Base-by-base conservation (phyloP, 1,140 invertebrate species). In the Trinorchestia longiramus region DNA sequence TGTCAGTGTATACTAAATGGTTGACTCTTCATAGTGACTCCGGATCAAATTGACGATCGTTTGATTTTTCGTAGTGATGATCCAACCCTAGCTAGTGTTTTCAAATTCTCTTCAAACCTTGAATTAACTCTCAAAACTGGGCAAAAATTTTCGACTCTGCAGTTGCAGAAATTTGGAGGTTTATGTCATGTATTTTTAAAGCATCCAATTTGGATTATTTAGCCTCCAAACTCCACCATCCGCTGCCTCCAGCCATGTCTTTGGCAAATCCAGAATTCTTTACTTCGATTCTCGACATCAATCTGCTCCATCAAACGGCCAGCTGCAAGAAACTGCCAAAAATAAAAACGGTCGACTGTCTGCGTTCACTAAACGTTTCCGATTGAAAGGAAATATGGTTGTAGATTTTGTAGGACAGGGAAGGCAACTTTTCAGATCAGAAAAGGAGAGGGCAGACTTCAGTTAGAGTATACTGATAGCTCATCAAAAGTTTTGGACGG, bases 321-420 rank as follows among this genome's bases (percentile, higher is more conserved):
- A 77, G 62, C 62, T 77, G 62, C 62, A 77, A 77, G 36, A 77
- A 77, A 77, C 62, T 77, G 11, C 36, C 62, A 3, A 36, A 77
- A 77, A 77, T 15, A 77, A 77, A 77, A 77, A 77, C 28, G 28
- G 62, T 28, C 62, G 62, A 77, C 11, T 23, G 62, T 77, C 28
- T 77, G 62, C 62, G 62, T 77, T 77, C 28, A 36, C 62, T 77
- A 36, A 77, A 77, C 62, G 62, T 77, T 77, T 77, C 62, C 62
- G 62, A 77, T 77, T 77, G 62, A 36, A 77, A 77, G 62, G 62
- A 77, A 77, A 77, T 77, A 77, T 77, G 62, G 62, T 77, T 77
- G 62, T 77, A 77, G 15, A 36, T 77, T 77, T 77, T 77, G 15
- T 1, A 19, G 28, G 62, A 77, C 62, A 77, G 62, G 62, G 28